phyloP scores from a whole-genome alignment of 2,888 invertebrate species.

The Diarsia brunnea region DNA sequence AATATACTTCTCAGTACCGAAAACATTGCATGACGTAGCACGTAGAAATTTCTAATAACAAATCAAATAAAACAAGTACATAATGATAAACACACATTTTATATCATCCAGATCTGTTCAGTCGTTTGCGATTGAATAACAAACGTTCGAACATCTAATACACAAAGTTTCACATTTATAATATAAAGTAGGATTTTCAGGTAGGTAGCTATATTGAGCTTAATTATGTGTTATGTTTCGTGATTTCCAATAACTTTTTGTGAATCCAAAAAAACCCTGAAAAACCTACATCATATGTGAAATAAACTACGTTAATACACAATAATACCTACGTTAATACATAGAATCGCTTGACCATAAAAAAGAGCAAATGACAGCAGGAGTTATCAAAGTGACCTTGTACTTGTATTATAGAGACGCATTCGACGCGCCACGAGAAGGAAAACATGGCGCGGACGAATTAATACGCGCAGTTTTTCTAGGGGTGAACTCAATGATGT shows the following conservation, averaged over 20 bases:
- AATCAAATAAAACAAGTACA: background rate
- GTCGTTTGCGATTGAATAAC: background rate
- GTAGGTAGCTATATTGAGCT: background rate
- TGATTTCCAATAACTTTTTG: background rate
- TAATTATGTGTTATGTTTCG: background rate
- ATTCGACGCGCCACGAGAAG: conserved; percentile 49
- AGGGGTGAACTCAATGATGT: conserved; percentile 61
- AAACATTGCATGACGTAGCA: conserved; percentile 3
- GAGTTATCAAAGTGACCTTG: conserved; percentile 58
- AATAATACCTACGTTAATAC: background rate
- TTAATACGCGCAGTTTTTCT: conserved; percentile 43
- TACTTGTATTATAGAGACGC: conserved; percentile 40
- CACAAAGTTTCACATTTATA: background rate
- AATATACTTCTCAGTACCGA: background rate
- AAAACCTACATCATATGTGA: conserved; percentile 2
- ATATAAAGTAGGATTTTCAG: background rate
- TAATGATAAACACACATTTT: background rate
- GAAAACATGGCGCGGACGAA: conserved; percentile 48
- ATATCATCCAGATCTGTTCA: background rate
- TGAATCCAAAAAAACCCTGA: background rate
- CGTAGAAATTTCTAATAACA: background rate
- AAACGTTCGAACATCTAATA: background rate
- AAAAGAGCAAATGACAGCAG: conserved; percentile 48
- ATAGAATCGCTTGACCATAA: conserved; percentile 39
- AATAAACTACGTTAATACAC: conserved; percentile 11